Conservation (phyloP, 2,888 invertebrate species). For the Gastrophysa polygoni region DNA sequence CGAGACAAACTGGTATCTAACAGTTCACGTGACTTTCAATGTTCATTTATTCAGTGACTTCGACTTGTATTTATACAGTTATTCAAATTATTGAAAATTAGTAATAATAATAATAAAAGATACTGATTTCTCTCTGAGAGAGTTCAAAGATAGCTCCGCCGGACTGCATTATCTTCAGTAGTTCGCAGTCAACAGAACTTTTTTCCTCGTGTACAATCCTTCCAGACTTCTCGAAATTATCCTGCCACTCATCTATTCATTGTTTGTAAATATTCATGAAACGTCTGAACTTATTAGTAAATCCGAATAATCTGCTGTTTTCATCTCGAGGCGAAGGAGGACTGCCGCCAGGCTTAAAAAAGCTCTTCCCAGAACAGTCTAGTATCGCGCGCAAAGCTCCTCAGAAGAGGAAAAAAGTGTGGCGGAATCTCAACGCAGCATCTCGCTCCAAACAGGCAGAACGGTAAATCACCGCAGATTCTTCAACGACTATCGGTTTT, state of each 20-base stretch:
- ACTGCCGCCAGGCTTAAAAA: constrained; percentile 20
- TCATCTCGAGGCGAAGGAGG: constrained; percentile 34
- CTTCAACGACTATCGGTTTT: constrained; percentile 46
- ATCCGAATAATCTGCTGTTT: constrained; percentile 35
- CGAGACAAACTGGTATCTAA: too few species aligned
- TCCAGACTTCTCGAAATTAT: too few species aligned
- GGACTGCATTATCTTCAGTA: too few species aligned
- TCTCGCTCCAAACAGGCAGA: constrained; percentile 40
- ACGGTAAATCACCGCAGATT: constrained; percentile 42
- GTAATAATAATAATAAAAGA: too few species aligned
- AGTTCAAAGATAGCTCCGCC: too few species aligned
- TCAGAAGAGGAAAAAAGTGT: constrained; percentile 31
- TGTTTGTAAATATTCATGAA: constrained; percentile 43
- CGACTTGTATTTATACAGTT: too few species aligned
- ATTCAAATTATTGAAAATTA: too few species aligned
- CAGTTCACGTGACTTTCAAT: too few species aligned
- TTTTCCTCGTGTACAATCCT: too few species aligned
- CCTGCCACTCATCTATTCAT: constrained; percentile 34
- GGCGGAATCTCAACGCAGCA: constrained; percentile 36
- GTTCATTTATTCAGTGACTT: too few species aligned
- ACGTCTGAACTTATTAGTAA: constrained; percentile 41
- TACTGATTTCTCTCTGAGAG: too few species aligned
- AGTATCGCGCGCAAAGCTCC: constrained; percentile 31
- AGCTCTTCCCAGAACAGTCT: constrained; percentile 32
- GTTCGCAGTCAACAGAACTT: too few species aligned